Evolutionary conservation across 1,140 invertebrate genomes (phyloP).

Genomic region (Drosophila lacertosa): DNA sequence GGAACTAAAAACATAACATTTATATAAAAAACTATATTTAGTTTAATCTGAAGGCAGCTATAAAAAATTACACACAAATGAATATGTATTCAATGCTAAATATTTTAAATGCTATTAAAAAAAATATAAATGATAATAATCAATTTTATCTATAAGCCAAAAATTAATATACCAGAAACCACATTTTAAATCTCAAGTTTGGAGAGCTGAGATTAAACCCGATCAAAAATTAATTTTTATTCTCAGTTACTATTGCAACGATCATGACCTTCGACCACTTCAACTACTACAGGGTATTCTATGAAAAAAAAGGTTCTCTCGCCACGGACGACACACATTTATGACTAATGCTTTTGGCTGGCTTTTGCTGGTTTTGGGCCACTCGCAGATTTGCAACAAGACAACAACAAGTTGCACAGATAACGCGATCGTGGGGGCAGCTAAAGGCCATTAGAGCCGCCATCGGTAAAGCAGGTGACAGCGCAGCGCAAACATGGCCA

Average conservation of each 20-base stretch:
- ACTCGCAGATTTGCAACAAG: slow-evolving; percentile 22
- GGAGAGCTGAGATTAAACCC: too few relatives aligned
- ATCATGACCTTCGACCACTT: not conserved
- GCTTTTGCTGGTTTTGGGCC: slow-evolving; percentile 12
- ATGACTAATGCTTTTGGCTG: slow-evolving; percentile 72
- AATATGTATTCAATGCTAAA: too few relatives aligned
- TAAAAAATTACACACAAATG: too few relatives aligned
- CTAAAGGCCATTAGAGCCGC: slow-evolving; percentile 47
- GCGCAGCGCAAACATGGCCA: slow-evolving; percentile 18
- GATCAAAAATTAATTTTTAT: too few relatives aligned
- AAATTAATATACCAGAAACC: too few relatives aligned
- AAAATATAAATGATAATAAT: too few relatives aligned
- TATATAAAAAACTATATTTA: too few relatives aligned
- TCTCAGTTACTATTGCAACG: not conserved
- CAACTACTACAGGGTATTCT: not conserved
- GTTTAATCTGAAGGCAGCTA: too few relatives aligned
- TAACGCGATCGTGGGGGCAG: slow-evolving; percentile 32
- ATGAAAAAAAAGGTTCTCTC: slow-evolving; percentile 13
- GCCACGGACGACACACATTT: slow-evolving; percentile 52
- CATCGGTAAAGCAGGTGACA: slow-evolving; percentile 36
- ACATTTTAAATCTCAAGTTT: too few relatives aligned
- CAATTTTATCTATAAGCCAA: too few relatives aligned
- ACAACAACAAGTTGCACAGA: slow-evolving; percentile 56
- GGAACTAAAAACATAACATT: too few relatives aligned
- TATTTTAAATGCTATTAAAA: too few relatives aligned